phyloP scores from a whole-genome alignment of 1,140 invertebrate genomes.

The Thaumetopoea pityocampa region DNA sequence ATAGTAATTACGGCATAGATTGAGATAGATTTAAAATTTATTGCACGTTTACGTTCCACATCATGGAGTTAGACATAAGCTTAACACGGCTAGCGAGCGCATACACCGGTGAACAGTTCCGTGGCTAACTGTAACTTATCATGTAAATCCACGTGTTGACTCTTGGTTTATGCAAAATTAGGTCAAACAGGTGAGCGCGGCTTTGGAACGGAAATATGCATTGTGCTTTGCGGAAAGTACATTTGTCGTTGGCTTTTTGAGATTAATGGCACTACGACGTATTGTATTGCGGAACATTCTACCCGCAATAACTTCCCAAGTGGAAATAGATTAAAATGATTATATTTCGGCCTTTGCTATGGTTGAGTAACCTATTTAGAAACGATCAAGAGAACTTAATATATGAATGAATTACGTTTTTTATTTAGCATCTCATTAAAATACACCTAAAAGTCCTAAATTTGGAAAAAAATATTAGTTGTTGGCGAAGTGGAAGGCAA shows the following conservation, averaged over 20 bases:
- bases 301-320: too few relatives aligned
- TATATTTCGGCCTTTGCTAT: too few relatives aligned
- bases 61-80: not conserved
- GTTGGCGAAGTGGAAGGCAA: too few relatives aligned
- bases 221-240: slow-evolving; percentile 10
- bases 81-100: slow-evolving; percentile 3
- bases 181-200: slow-evolving; percentile 23
- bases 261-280: slow-evolving; percentile 7
- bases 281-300: not conserved
- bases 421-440: too few relatives aligned
- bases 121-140: slow-evolving; percentile 45
- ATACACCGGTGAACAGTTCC: slow-evolving; percentile 28
- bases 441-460: too few relatives aligned
- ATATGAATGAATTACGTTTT: too few relatives aligned
- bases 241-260: slow-evolving; percentile 7
- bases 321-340: too few relatives aligned
- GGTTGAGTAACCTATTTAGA: too few relatives aligned
- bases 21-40: slow-evolving; percentile 1
- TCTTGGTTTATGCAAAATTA: slow-evolving; percentile 20
- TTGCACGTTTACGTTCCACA: not conserved
- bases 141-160: slow-evolving; percentile 51
- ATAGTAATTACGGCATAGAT: not conserved
- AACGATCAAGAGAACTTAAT: too few relatives aligned
- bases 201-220: slow-evolving; percentile 17
- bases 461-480: too few relatives aligned